These are phyloP conservation scores for Drosophila anomelani DNA, from an alignment of 2,888 invertebrate genomes.

Conservation along the genomic window DNA sequence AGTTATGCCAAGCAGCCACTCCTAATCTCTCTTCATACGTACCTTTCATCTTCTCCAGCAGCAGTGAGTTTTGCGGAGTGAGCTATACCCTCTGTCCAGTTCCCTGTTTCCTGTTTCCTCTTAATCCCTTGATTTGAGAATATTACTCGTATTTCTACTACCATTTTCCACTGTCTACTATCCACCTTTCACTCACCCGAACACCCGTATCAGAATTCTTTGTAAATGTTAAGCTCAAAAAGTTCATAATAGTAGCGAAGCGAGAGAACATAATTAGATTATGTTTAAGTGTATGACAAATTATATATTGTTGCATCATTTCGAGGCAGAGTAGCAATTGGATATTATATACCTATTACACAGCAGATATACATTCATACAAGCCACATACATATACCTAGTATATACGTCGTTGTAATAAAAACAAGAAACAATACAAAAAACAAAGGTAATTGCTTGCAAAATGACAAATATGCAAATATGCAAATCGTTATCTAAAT, in stretches of 20 bases:
- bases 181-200: constrained; percentile 13
- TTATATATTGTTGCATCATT: constrained; percentile 62
- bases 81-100: constrained; percentile 26
- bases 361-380: constrained; percentile 65
- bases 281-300: constrained; percentile 73
- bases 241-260: constrained; percentile 68
- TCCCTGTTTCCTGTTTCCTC: constrained; percentile 14
- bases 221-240: constrained; percentile 81
- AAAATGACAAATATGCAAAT: constrained; percentile 53
- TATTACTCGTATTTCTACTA: neutral
- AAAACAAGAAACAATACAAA: constrained; percentile 56
- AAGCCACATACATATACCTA: constrained; percentile 70
- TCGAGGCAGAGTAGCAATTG: constrained; percentile 47
- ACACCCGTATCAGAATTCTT: constrained; percentile 58
- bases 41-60: constrained; percentile 38
- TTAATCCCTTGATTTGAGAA: constrained; percentile 17
- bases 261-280: constrained; percentile 74
- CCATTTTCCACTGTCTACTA: neutral
- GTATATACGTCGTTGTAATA: constrained; percentile 81
- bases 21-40: constrained; percentile 42
- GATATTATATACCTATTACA: constrained; percentile 60
- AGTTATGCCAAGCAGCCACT: constrained; percentile 43
- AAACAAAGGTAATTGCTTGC: constrained; percentile 24
- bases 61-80: constrained; percentile 25
- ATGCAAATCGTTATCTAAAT: constrained; percentile 56